phyloP scores from a whole-genome alignment of 2,888 invertebrate species.

The Heterodera filipjevi region DNA sequence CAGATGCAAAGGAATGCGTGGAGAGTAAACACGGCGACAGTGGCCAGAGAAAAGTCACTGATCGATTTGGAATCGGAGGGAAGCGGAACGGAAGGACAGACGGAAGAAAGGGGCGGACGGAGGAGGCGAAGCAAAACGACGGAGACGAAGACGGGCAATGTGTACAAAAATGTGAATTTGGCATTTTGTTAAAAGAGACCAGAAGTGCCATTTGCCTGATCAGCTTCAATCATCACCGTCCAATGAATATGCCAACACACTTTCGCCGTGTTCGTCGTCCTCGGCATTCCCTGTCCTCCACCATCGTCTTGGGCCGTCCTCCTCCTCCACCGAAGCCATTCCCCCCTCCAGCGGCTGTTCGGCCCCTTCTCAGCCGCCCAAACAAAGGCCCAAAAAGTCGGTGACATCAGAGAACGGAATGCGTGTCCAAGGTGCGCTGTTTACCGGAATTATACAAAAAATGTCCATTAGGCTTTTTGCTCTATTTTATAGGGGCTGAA shows the following conservation, averaged over 20 bases:
- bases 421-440: constrained; percentile 23
- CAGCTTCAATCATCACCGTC: not conserved
- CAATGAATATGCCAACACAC: constrained; percentile 26
- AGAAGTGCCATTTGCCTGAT: not conserved
- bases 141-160: not conserved
- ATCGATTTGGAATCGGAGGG: constrained; percentile 8
- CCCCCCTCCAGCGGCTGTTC: constrained; percentile 7
- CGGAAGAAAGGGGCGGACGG: not conserved
- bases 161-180: constrained; percentile 12
- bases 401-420: constrained; percentile 32
- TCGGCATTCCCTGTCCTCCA: not conserved
- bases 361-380: not conserved
- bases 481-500: not conserved
- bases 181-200: too few species aligned
- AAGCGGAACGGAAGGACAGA: not conserved
- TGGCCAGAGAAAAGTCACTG: constrained; percentile 1
- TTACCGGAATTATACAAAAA: constrained; percentile 24
- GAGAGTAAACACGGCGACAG: constrained; percentile 14
- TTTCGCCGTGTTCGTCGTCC: constrained; percentile 12
- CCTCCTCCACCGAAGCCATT: constrained; percentile 7
- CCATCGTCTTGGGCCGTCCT: constrained; percentile 11
- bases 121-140: constrained; percentile 8
- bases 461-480: constrained; percentile 11
- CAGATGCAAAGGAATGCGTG: constrained; percentile 22
- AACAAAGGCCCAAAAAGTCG: constrained; percentile 32